Conservation (phyloP, 1,140 invertebrate genomes). For the Dendroctonus valens region DNA sequence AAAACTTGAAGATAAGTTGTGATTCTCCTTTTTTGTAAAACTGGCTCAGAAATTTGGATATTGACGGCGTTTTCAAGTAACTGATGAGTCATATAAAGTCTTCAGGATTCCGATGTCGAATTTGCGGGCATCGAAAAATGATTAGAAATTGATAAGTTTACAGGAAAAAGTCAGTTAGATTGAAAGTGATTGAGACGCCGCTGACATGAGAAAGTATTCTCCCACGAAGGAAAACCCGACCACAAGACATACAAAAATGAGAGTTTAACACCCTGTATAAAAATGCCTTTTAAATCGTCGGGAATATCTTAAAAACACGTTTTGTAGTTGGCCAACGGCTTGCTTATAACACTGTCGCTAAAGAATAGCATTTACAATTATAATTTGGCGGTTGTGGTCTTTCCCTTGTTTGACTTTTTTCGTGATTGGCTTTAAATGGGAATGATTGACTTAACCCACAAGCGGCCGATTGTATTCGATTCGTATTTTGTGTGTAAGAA, state of each 20-base stretch:
- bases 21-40: no score
- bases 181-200: neutral
- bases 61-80: no score
- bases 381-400: conserved; percentile 25
- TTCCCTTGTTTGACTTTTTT: conserved; percentile 26
- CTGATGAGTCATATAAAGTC: no score
- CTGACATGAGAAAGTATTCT: conserved; percentile 1
- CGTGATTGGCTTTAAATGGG: conserved; percentile 16
- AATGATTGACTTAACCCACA: conserved; percentile 24
- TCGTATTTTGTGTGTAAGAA: no score
- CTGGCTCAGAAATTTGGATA: no score
- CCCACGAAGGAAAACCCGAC: conserved; percentile 18
- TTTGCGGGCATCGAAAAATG: no score
- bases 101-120: no score
- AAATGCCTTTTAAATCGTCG: conserved; percentile 13
- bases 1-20: no score
- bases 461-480: conserved; percentile 1
- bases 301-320: conserved; percentile 23
- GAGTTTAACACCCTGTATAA: conserved; percentile 29
- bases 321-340: neutral
- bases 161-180: no score
- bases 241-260: conserved; percentile 12
- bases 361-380: conserved; percentile 28
- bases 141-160: no score
- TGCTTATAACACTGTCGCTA: conserved; percentile 19